Conservation (phyloP, 2,888 invertebrate genomes). For the Falcaria lacertinaria region DNA sequence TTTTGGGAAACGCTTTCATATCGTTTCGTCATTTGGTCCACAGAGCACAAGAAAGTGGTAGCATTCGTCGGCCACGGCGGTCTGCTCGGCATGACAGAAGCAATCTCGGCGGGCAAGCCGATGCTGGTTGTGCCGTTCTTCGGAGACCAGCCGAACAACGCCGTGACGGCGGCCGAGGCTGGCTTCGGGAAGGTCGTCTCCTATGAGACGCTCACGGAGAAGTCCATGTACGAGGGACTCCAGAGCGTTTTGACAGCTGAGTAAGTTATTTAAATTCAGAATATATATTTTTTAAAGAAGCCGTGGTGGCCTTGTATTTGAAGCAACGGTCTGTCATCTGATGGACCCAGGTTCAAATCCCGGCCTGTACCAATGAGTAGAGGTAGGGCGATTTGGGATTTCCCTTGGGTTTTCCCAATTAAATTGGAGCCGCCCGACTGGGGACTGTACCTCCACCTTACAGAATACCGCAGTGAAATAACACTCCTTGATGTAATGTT, state of each 20-base stretch:
- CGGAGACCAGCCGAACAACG: conserved; percentile 81
- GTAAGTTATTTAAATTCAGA: conserved; percentile 61
- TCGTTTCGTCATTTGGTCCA: conserved; percentile 12
- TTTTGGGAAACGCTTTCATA: too few species aligned
- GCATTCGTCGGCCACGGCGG: conserved; percentile 82
- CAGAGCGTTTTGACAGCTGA: conserved; percentile 72
- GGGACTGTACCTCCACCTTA: too few species aligned
- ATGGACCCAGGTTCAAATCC: too few species aligned
- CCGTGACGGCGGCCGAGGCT: conserved; percentile 65
- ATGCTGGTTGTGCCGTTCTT: conserved; percentile 82
- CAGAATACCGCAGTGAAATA: too few species aligned
- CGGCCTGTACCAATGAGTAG: too few species aligned
- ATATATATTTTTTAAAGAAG: too few species aligned
- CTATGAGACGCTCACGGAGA: conserved; percentile 72
- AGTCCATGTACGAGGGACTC: conserved; percentile 68
- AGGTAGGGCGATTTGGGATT: too few species aligned
- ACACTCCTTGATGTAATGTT: too few species aligned
- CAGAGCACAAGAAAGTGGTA: conserved; percentile 81
- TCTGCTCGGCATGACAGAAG: conserved; percentile 81
- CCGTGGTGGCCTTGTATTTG: too few species aligned
- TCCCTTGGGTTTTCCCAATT: too few species aligned
- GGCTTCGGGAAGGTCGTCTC: conserved; percentile 75
- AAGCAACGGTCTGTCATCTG: too few species aligned
- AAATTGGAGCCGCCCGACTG: too few species aligned
- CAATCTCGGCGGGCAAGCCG: conserved; percentile 81